A percentile compares a stretch with the other conserved stretches of the same genome.
phyloP scores from a whole-genome alignment of 2,888 invertebrate genomes.

The Frankliniella fusca region DNA sequence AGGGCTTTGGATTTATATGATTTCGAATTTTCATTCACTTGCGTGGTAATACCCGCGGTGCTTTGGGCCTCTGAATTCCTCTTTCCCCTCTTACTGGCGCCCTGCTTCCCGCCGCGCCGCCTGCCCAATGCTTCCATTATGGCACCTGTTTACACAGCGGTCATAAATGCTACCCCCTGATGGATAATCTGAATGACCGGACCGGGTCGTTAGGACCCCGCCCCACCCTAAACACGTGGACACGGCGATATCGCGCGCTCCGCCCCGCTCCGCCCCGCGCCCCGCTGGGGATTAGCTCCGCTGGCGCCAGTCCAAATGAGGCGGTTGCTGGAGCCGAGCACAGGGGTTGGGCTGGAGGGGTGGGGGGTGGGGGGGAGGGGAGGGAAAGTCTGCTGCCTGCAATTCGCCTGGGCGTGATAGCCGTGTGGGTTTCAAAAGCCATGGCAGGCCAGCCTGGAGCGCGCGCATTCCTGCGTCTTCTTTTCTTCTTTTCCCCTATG shows the following conservation, averaged over 20 bases:
- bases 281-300: not conserved
- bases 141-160: conserved; percentile 20
- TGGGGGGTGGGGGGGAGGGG: not conserved
- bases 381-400: no score
- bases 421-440: no score
- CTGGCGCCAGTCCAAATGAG: conserved; percentile 3
- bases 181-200: not conserved
- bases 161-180: conserved; percentile 12
- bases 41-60: no score
- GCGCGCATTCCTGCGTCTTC: no score
- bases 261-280: not conserved
- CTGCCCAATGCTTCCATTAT: not conserved
- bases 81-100: no score
- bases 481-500: no score
- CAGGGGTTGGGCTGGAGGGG: not conserved
- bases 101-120: not conserved
- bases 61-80: no score
- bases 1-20: not conserved
- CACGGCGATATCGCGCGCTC: not conserved
- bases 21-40: not conserved
- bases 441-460: no score
- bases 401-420: no score
- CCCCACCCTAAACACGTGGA: conserved; percentile 3
- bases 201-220: not conserved
- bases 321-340: not conserved